These are phyloP conservation scores for Uromys caudimaculatus DNA, from an alignment of 2,797 vertebrate genomes.

Conservation along the genomic window DNA sequence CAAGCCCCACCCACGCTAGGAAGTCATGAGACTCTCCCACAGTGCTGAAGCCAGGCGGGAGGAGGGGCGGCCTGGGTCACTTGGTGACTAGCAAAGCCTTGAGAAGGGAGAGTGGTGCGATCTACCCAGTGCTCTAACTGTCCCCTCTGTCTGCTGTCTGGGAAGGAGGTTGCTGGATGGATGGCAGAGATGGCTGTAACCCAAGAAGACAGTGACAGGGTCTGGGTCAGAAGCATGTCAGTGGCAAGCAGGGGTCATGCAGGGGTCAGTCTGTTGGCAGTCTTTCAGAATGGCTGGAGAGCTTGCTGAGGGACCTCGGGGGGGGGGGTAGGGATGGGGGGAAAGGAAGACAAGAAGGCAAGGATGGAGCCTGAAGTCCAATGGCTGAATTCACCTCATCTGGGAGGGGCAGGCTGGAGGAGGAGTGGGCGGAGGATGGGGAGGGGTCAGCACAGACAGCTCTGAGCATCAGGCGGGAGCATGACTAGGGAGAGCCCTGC, in stretches of 20 bases:
- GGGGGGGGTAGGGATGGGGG: not conserved
- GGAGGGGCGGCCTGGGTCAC: not conserved
- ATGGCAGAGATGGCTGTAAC: not conserved
- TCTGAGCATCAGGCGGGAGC: not conserved
- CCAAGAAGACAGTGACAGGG: not conserved
- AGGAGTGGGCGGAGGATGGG: not conserved
- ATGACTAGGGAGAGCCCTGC: not conserved
- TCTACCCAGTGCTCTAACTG: not conserved
- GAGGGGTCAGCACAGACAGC: not conserved
- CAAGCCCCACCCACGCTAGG: not conserved
- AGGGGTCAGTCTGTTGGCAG: not conserved
- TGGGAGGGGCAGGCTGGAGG: rapidly evolving
- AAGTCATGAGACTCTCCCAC: not conserved
- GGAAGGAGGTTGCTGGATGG: not conserved
- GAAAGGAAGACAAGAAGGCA: not conserved
- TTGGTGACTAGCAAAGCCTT: not conserved
- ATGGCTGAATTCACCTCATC: not conserved
- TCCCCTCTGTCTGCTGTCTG: not conserved
- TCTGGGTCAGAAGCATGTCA: not conserved
- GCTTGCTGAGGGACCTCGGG: not conserved
- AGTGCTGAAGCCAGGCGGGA: not conserved
- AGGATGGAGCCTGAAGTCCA: not conserved
- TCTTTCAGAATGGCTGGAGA: not conserved
- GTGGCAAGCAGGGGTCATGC: not conserved
- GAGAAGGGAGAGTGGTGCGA: not conserved